Conservation (phyloP, 2,113 vertebrate species). For the Parus major region DNA sequence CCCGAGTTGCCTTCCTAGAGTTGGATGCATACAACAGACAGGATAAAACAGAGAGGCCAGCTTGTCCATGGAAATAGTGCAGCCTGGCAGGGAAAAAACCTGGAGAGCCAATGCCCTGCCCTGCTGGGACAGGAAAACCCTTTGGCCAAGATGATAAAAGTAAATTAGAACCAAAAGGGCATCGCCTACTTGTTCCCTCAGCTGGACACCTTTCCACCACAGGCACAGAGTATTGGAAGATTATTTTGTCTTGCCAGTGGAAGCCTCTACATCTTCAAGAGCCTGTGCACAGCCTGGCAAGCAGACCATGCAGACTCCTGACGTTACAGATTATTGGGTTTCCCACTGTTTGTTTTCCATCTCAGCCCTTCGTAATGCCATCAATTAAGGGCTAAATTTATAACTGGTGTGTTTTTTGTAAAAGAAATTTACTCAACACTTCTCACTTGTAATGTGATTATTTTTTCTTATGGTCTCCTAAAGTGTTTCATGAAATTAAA, state of each 20-base stretch:
- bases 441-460: conserved; percentile 53
- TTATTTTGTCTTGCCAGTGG: not conserved
- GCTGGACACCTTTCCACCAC: not conserved
- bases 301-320: conserved; percentile 2
- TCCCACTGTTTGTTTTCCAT: conserved; percentile 54
- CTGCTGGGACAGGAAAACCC: not conserved
- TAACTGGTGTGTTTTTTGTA: not conserved
- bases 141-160: not conserved
- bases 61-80: not conserved
- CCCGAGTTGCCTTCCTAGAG: not conserved
- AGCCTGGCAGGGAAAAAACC: not conserved
- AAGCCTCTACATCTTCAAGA: not conserved
- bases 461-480: conserved; percentile 23
- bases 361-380: conserved; percentile 10
- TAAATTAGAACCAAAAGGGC: conserved; percentile 2
- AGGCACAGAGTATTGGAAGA: not conserved
- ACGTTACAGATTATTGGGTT: conserved; percentile 21
- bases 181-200: not conserved
- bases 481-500: conserved; percentile 44
- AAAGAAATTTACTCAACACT: conserved; percentile 27
- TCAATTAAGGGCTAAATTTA: conserved; percentile 52
- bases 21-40: not conserved
- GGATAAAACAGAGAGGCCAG: not conserved
- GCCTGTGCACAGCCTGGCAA: not conserved
- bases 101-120: not conserved